phyloP scores from a whole-genome alignment of 2,113 vertebrate genomes.

The Melanocharis versteri region DNA sequence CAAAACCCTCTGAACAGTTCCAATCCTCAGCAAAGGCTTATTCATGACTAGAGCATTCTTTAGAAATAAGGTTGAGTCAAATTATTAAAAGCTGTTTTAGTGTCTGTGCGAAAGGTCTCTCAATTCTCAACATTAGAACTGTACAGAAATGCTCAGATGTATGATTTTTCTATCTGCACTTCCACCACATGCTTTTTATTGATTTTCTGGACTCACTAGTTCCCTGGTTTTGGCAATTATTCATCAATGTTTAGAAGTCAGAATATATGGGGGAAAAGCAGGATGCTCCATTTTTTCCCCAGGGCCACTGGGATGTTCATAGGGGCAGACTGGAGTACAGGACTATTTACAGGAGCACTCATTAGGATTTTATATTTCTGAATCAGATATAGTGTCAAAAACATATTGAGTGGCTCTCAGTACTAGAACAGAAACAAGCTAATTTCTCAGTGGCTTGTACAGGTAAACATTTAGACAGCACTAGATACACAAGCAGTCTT shows the following conservation, averaged over 20 bases:
- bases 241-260: neutral
- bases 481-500: neutral
- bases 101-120: conserved; percentile 20
- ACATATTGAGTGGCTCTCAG: neutral
- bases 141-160: neutral
- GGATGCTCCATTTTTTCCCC: neutral
- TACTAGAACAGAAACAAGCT: neutral
- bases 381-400: neutral
- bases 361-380: neutral
- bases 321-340: neutral
- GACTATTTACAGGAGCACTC: neutral
- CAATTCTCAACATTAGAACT: neutral
- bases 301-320: neutral
- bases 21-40: conserved; percentile 22
- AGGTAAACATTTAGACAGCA: neutral
- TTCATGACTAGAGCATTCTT: neutral
- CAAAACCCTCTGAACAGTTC: conserved; percentile 40
- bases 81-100: conserved; percentile 35
- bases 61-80: conserved; percentile 28
- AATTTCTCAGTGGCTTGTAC: neutral
- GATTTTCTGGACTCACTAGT: neutral
- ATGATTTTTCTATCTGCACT: neutral
- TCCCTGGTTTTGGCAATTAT: neutral
- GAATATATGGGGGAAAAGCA: neutral
- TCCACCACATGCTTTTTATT: neutral